Base-by-base conservation (phyloP, 2,888 invertebrate genomes). In the Erannis defoliaria region DNA sequence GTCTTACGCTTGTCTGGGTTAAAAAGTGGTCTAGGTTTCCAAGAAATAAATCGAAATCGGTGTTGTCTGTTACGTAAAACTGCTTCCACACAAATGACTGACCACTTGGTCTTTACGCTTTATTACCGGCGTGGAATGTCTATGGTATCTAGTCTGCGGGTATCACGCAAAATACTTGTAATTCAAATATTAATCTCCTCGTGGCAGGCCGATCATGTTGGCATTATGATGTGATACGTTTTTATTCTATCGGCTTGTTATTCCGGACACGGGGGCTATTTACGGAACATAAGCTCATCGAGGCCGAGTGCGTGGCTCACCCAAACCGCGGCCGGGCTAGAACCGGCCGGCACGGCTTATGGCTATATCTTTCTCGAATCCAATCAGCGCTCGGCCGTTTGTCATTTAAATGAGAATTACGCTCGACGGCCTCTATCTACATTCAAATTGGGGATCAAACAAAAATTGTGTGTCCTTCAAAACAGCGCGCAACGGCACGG, bases 371-470 rank as follows among this genome's bases (percentile, higher is more conserved):
- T 35, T 49, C 49, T 51, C 19, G 43, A 51, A 61, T 61, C 64
- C 66, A 67, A 66, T 64, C 68, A 68, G 58, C 63, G 59, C 54
- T 40, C 50, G 57, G 8, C 54, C 67, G 64, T 68, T 67, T 68
- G 59, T 65, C 64, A 70, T 84, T 82, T 77, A 74, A 79, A 85
- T 81, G 77, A 78, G 76, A 78, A 80, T 82, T 75, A 80, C 75
- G 68, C 73, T 50, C 55, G 67, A 68, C 68, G 73, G 66, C 66
- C 72, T 75, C 73, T 70, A 81, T 83, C 78, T 81, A 75, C 78
- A 84, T 84, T 80, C 74, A 81, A 84, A 85, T 84, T 81, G 75
- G 67, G 80, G 81, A 81, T 85, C 82, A 82, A 84, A 82, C 79
- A 79, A 81, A 83, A 80, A 81, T 78, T 72, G 71, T 62, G 71